These are phyloP conservation scores for Oxyura jamaicensis DNA, from an alignment of 2,113 vertebrate genomes.

Conservation along the genomic window DNA sequence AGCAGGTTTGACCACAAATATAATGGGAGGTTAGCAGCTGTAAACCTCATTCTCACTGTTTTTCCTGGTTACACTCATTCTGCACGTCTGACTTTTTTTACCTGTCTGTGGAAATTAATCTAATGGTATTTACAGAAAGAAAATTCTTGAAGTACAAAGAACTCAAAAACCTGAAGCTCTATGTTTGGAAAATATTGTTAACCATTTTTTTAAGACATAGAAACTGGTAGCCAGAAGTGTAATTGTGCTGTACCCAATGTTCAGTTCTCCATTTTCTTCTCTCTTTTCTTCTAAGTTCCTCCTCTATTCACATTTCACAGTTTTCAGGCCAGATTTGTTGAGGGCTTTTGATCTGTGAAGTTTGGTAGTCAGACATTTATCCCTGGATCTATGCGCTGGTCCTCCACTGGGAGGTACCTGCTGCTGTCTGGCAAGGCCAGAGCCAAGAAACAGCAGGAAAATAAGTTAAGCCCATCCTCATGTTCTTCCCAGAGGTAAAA, in stretches of 20 bases:
- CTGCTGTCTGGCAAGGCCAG: background rate
- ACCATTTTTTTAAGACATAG: background rate
- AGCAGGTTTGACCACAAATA: background rate
- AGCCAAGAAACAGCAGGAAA: rapidly evolving
- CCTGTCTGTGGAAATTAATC: background rate
- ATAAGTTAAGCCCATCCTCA: background rate
- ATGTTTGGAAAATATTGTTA: background rate
- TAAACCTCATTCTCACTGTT: background rate
- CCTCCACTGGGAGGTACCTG: background rate
- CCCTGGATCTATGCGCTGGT: background rate
- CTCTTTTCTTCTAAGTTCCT: background rate
- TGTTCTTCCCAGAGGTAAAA: background rate
- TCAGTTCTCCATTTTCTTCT: background rate
- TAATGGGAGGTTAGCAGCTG: background rate
- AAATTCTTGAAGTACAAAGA: background rate
- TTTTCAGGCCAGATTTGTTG: background rate
- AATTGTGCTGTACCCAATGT: background rate
- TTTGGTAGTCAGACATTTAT: background rate
- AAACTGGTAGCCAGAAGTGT: background rate
- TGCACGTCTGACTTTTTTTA: background rate
- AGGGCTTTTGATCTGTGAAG: background rate
- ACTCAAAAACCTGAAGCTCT: background rate
- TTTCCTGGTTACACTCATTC: background rate
- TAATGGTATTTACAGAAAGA: background rate
- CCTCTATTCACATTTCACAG: background rate